Base-by-base conservation (phyloP, 2,888 invertebrate species). In the Dolichopus griseipennis region DNA sequence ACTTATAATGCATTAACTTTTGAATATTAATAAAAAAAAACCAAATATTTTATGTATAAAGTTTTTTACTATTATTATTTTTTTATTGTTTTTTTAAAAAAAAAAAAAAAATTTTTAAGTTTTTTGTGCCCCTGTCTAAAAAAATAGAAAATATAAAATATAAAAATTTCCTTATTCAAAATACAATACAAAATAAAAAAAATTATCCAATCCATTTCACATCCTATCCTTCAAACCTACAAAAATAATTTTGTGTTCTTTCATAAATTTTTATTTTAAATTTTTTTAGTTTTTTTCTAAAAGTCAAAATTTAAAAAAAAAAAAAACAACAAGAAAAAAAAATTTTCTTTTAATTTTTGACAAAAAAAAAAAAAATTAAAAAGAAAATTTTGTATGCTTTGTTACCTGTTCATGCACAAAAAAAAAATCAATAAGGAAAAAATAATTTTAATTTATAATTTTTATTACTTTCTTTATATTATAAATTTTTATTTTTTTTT, bases 61-160 rank as follows among this genome's bases (percentile, higher is more conserved):
- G 8, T 37, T 37, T 12, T 52, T 52, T 52, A 18, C 18, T 18
- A 18, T 52, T 52, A 52, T 52, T 52, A 52, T 52, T 52, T 18
- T 52, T 18, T 6, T 64, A 43, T 41, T 10, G 22, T 62, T 68
- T 27, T 27, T 27, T 43, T 43, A 64, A 43, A 33, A 52, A 52
- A 43, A 33, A 52, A 52, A 52, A 15, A 52, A 52, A 52, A 52
- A 52, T 52, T 52, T 43, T 7, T 37, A 52, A 52, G 9, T 37
- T 78, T 79, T 74, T 77, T 75, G 80, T 80, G 80, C 79, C 80
- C 80, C 76, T 77, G 80, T 80, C 80, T 80, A 75, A 75, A 72
- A 75, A 75, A 69, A 66, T 41, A 69, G 74, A 75, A 66, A 66
- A 27, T 72, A 70, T 37, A 37, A 37, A 37, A n/a, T n/a, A n/a